Percentiles rank a stretch among this genome's conserved stretches.
Evolutionary conservation across 2,113 vertebrate species (phyloP).

Genomic region (Melanerpes aurifrons): DNA sequence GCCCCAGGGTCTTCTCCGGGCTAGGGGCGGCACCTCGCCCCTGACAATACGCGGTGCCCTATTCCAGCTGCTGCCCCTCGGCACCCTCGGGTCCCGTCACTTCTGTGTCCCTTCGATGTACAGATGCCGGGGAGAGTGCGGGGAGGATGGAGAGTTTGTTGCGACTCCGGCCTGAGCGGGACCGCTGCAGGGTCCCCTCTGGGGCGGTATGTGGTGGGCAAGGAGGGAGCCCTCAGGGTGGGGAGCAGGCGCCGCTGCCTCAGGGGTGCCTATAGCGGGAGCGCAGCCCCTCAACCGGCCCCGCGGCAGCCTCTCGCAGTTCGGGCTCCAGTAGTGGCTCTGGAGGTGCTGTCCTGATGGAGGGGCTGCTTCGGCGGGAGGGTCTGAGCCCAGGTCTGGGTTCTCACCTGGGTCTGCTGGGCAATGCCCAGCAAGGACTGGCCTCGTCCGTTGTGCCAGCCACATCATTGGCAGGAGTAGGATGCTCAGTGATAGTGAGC

Average conservation of each 20-base stretch:
- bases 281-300: too few species aligned
- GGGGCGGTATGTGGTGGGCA: not conserved
- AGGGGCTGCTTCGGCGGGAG: too few species aligned
- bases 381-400: not conserved
- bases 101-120: not conserved
- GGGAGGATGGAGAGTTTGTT: not conserved
- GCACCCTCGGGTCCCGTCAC: not conserved
- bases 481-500: not conserved
- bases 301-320: too few species aligned
- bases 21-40: not conserved
- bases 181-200: too few species aligned
- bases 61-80: not conserved
- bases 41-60: not conserved
- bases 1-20: not conserved
- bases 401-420: not conserved
- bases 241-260: not conserved
- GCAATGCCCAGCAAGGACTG: rapidly evolving
- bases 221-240: not conserved
- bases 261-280: not conserved
- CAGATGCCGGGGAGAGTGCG: not conserved
- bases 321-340: not conserved
- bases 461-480: rapidly evolving
- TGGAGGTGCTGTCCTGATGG: not conserved
- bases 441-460: not conserved
- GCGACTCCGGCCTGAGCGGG: not conserved